Evolutionary conservation across 2,113 vertebrate genomes (phyloP), one percentile per base, ranked within the genome.

Genomic region (Microtus oregoni): DNA sequence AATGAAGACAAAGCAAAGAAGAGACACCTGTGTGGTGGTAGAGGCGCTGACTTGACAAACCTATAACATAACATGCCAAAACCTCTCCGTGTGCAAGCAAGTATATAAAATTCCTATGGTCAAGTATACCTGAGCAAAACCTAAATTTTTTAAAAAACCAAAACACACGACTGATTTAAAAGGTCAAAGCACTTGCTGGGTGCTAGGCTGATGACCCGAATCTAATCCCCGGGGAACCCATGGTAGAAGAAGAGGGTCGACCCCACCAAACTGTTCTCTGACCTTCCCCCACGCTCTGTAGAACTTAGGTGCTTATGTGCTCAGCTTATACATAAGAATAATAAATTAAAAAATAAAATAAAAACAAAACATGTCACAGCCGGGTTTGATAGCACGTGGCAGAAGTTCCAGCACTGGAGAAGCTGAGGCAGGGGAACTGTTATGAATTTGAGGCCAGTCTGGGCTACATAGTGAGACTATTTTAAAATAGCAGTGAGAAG

Each of bases 331-430:
- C 61, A 86, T 65, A 32, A 17, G 28, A 30, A 86, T 47, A 86
- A 67, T 44, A 67, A 85, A 32, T 44, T 17, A 28, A 41, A 63
- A 83, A 83, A 83, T 41, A 83, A 58, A 83, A 83, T 83, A 63
- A 65, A 47, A 67, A 86, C 2, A 4, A 89, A 65, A 35, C 67
- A 78, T 76, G 94, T 96, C 89, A 72, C 44, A 93, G n/a, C 38
- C 22, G 24, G 30, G 17, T n/a, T 19, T 78, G 76, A 76, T 76
- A 32, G 77, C 30, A 15, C 22, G 5, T 38, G 55, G 35, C 79
- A 61, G 35, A 28, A 82, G 13, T 11, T 38, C 79, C 55, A 61
- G 24, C 38, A 44, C 38, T 85, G 28, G n/a, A 65, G 24, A 65
- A 65, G 82, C n/a, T 28, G 15, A 44, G 38, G 58, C n/a, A 83